Evolutionary conservation across 2,888 invertebrate genomes (phyloP).

Genomic region (Brenthis daphne): DNA sequence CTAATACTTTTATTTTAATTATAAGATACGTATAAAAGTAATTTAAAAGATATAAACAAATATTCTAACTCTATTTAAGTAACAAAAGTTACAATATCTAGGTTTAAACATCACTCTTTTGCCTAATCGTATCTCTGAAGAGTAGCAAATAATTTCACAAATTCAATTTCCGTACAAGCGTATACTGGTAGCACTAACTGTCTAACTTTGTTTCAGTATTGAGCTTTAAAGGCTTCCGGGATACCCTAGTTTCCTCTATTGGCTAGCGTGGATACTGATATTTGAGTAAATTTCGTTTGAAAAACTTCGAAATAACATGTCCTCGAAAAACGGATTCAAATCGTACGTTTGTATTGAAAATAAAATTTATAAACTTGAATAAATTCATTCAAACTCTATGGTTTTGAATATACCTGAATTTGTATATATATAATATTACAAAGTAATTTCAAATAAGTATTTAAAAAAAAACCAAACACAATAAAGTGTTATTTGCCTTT

Average conservation of each 20-base stretch:
- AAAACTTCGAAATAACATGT: not conserved
- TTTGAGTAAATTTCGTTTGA: slow-evolving; percentile 15
- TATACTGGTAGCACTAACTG: slow-evolving; percentile 52
- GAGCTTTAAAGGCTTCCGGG: slow-evolving; percentile 43
- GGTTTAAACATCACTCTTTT: slow-evolving; percentile 15
- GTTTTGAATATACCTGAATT: no score
- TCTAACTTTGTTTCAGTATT: slow-evolving; percentile 50
- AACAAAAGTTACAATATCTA: no score
- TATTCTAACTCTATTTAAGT: not conserved
- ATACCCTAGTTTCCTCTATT: slow-evolving; percentile 36
- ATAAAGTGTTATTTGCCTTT: no score
- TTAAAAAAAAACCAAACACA: no score
- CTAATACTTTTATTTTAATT: no score
- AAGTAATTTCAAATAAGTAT: no score
- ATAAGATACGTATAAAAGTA: no score
- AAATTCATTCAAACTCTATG: no score
- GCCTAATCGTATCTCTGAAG: slow-evolving; percentile 30
- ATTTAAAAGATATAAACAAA: not conserved
- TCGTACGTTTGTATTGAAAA: no score
- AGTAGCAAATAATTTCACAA: slow-evolving; percentile 40
- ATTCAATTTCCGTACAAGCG: slow-evolving; percentile 60
- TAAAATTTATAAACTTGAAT: no score
- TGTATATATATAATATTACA: no score
- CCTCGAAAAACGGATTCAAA: no score
- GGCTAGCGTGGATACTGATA: slow-evolving; percentile 32